Conservation (phyloP, 2,888 invertebrate species). For the Seira ritae region DNA sequence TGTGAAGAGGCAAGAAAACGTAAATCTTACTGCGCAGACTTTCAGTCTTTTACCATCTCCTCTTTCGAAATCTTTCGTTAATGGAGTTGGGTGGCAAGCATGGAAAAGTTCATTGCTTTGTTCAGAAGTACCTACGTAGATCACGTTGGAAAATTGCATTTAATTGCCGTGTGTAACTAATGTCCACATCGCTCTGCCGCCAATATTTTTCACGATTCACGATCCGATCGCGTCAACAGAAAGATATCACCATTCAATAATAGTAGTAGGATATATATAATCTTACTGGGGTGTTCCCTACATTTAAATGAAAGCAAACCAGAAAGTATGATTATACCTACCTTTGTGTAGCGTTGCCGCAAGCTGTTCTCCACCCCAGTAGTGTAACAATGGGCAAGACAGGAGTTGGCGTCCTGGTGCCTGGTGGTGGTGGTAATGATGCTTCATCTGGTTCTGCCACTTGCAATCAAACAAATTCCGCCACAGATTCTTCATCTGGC, state of each 20-base stretch:
- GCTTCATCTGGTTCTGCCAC: constrained; percentile 31
- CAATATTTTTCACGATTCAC: no score
- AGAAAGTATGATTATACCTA: not conserved
- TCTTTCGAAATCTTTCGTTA: not conserved
- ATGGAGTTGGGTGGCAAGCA: no score
- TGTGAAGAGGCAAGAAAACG: not conserved
- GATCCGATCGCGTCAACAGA: not conserved
- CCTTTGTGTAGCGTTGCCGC: constrained; percentile 5
- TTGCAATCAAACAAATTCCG: not conserved
- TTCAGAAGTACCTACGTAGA: no score
- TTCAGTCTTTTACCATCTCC: not conserved
- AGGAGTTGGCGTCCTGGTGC: not conserved
- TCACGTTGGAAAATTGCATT: no score
- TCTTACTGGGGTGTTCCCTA: not conserved
- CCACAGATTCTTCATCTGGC: constrained; percentile 15
- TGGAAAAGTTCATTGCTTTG: no score
- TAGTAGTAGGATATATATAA: no score
- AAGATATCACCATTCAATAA: not conserved
- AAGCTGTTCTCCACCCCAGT: not conserved
- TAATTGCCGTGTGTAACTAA: no score
- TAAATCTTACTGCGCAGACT: not conserved
- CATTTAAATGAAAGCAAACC: not conserved
- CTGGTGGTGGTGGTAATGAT: constrained; percentile 26
- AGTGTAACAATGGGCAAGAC: constrained; percentile 50
- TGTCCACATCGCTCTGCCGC: no score